These are phyloP conservation scores for Perdita meconis DNA, from an alignment of 2,888 invertebrate species.

Conservation along the genomic window DNA sequence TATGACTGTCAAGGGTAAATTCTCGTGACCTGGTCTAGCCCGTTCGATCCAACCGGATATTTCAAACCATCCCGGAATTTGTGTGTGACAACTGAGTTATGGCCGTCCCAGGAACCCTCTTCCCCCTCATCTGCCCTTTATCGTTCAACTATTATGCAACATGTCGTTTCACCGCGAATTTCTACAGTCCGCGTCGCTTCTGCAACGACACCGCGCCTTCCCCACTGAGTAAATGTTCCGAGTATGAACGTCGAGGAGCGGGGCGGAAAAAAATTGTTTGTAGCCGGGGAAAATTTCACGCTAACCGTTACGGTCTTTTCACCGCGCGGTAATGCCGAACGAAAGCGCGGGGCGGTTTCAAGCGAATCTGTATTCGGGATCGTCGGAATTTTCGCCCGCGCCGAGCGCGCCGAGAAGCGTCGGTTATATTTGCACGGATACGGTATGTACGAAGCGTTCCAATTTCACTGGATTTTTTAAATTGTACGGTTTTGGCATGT, in stretches of 20 bases:
- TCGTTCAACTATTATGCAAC: slow-evolving; percentile 26
- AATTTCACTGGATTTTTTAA: slow-evolving; percentile 1
- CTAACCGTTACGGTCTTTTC: neutral
- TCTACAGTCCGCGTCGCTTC: neutral
- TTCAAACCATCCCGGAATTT: slow-evolving; percentile 51
- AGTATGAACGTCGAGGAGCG: neutral
- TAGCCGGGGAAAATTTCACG: neutral
- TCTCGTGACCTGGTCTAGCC: slow-evolving; percentile 31
- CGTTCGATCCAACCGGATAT: slow-evolving; percentile 39
- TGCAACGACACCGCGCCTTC: neutral
- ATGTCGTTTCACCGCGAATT: slow-evolving; percentile 20
- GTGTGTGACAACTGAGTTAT: slow-evolving; percentile 66
- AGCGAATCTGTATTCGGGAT: neutral
- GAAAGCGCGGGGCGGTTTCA: slow-evolving; percentile 7
- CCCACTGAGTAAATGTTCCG: neutral
- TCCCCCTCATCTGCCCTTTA: neutral
- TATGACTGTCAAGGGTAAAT: slow-evolving; percentile 48
- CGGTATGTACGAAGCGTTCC: neutral
- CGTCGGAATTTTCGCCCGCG: slow-evolving; percentile 1
- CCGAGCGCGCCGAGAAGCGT: slow-evolving; percentile 7
- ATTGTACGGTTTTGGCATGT: neutral
- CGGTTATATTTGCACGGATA: slow-evolving; percentile 10
- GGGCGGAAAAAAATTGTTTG: slow-evolving; percentile 16
- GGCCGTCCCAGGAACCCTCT: slow-evolving; percentile 15
- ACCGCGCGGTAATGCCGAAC: slow-evolving; percentile 5